phyloP scores from a whole-genome alignment of 2,888 invertebrate genomes.

The Plemyria rubiginata region DNA sequence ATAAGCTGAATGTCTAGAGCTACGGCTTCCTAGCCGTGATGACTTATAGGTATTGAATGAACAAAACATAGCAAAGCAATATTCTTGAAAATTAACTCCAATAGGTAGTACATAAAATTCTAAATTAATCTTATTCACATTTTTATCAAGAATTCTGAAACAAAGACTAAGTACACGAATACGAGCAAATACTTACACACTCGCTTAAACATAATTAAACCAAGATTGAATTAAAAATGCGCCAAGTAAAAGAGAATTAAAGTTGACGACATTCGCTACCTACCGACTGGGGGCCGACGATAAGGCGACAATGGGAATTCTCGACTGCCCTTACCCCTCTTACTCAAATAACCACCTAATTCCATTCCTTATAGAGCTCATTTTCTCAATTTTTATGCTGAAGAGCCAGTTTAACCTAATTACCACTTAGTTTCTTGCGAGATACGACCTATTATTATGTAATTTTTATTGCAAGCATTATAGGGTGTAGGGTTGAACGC shows the following conservation, averaged over 20 bases:
- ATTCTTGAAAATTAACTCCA: no score
- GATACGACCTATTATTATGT: slow-evolving; percentile 61
- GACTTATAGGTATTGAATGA: no score
- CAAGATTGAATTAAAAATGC: slow-evolving; percentile 74
- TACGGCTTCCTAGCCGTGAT: no score
- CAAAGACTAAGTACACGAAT: neutral
- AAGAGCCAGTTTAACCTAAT: slow-evolving; percentile 65
- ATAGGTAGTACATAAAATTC: no score
- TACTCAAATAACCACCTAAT: slow-evolving; percentile 69
- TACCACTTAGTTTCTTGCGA: slow-evolving; percentile 62
- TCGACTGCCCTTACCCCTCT: slow-evolving; percentile 60
- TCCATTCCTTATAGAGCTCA: slow-evolving; percentile 52
- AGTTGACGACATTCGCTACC: slow-evolving; percentile 66
- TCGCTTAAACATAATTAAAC: slow-evolving; percentile 46
- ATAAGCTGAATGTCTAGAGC: no score
- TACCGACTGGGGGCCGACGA: slow-evolving; percentile 70
- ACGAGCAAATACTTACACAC: slow-evolving; percentile 19
- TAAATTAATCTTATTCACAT: no score
- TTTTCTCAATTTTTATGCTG: slow-evolving; percentile 41
- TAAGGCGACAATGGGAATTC: slow-evolving; percentile 79
- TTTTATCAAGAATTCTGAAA: neutral
- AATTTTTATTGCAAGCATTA: slow-evolving; percentile 50
- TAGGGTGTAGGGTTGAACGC: slow-evolving; percentile 38
- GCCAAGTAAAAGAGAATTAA: slow-evolving; percentile 75
- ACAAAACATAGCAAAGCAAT: no score